These are phyloP conservation scores for Hypsopygia costalis DNA, from an alignment of 2,888 invertebrate species.

Conservation along the genomic window DNA sequence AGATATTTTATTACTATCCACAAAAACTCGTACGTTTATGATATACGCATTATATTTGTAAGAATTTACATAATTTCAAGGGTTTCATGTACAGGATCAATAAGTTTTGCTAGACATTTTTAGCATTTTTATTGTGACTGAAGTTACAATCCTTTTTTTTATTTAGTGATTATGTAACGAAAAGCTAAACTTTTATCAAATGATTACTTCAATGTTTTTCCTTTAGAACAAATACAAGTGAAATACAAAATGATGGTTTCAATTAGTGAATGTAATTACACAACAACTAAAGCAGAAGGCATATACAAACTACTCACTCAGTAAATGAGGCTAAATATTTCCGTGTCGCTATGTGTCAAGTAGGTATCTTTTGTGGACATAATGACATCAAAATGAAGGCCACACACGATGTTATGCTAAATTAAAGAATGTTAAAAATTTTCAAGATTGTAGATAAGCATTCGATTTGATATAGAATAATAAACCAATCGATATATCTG, in stretches of 20 bases:
- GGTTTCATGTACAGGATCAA: neutral
- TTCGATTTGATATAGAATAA: slow-evolving; percentile 19
- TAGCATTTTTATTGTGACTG: too few relatives aligned
- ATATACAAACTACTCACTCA: neutral
- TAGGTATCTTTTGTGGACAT: neutral
- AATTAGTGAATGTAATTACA: neutral
- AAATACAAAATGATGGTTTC: neutral
- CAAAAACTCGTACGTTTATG: neutral
- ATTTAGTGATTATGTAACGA: too few relatives aligned
- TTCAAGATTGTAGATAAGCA: slow-evolving; percentile 11
- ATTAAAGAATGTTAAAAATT: slow-evolving; percentile 1
- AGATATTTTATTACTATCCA: neutral
- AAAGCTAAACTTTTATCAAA: too few relatives aligned
- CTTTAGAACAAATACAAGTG: too few relatives aligned
- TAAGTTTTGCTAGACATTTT: too few relatives aligned
- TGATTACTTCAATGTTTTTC: too few relatives aligned
- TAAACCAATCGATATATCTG: slow-evolving; percentile 28
- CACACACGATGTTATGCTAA: neutral
- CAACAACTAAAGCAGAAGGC: neutral
- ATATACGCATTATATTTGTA: neutral
- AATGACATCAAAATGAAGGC: neutral
- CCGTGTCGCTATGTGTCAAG: neutral
- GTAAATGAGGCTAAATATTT: neutral
- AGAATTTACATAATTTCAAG: neutral
- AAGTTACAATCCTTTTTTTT: too few relatives aligned